Conservation (phyloP, 2,113 vertebrate species). For the Todiramphus chloris region DNA sequence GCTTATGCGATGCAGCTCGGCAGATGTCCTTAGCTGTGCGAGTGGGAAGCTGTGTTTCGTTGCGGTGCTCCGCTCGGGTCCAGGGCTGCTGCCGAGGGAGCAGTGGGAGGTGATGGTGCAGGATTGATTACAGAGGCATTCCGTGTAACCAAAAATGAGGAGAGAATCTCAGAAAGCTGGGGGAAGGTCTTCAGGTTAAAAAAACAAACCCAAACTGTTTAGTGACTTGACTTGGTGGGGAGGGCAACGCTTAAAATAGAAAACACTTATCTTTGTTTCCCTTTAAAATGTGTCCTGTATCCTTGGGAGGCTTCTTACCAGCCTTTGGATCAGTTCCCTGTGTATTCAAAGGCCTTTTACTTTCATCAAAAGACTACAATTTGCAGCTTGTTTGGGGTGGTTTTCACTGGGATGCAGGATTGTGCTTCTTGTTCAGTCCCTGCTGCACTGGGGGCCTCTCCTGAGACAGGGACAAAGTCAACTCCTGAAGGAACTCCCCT, state of each 20-base stretch:
- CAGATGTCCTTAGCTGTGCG: background rate
- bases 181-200: background rate
- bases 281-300: background rate
- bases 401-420: background rate
- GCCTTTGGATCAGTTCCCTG: background rate
- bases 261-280: background rate
- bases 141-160: background rate
- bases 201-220: background rate
- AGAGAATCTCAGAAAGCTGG: background rate
- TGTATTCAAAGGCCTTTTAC: background rate
- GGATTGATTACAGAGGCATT: background rate
- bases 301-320: background rate
- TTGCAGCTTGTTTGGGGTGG: background rate
- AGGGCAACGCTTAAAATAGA: background rate
- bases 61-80: background rate
- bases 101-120: background rate
- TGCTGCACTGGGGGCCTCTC: background rate
- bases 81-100: background rate
- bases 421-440: background rate
- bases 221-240: background rate
- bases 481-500: accelerated
- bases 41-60: background rate
- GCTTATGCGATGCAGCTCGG: background rate
- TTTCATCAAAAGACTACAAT: background rate
- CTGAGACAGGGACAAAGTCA: accelerated